Evolutionary conservation across 2,797 vertebrate species (phyloP).

Genomic region (Spatula clypeata): DNA sequence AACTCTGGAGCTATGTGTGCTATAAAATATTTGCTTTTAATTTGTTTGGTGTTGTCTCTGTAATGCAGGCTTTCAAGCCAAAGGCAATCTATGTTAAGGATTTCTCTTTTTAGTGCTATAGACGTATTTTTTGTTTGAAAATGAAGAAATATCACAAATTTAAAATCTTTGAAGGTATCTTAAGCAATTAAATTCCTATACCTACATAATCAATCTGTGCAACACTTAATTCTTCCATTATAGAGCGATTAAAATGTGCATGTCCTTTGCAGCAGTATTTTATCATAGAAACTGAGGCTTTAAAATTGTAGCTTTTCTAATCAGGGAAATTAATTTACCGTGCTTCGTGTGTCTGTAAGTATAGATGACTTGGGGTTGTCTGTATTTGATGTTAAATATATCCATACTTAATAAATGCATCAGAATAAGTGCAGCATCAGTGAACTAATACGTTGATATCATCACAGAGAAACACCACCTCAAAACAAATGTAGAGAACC

Average conservation of each 20-base stretch:
- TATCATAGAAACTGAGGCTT: constrained; percentile 28
- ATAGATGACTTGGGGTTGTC: background rate
- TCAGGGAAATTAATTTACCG: background rate
- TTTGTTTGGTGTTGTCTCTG: background rate
- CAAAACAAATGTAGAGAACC: background rate
- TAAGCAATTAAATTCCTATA: constrained; percentile 16
- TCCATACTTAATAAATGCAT: background rate
- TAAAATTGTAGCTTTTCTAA: background rate
- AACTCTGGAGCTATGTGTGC: background rate
- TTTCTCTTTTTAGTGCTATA: background rate
- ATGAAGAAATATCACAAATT: constrained; percentile 10
- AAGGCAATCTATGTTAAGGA: background rate
- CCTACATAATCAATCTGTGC: background rate
- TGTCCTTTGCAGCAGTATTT: background rate
- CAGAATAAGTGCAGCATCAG: background rate
- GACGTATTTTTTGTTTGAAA: constrained; percentile 28
- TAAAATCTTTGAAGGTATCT: background rate
- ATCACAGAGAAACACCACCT: background rate
- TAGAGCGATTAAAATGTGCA: background rate
- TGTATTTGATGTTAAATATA: background rate
- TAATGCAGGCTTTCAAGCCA: background rate
- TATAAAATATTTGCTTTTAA: background rate
- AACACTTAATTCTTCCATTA: constrained; percentile 1
- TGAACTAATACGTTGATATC: background rate
- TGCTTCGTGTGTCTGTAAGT: background rate